phyloP scores from a whole-genome alignment of 1,140 invertebrate species.

The Polypedilum vanderplanki region DNA sequence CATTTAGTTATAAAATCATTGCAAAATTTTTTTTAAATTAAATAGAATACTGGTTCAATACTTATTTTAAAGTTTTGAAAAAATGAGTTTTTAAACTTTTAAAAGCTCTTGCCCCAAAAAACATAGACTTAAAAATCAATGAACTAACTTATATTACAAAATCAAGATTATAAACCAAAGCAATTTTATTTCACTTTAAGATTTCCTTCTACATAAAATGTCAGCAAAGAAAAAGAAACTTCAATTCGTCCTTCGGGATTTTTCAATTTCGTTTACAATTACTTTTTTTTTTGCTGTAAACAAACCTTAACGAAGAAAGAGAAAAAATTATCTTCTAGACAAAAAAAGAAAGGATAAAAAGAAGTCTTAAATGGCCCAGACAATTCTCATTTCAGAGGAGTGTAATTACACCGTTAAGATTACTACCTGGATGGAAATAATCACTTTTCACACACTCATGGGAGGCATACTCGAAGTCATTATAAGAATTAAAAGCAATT shows the following conservation, averaged over 20 bases:
- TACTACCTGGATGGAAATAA: neutral
- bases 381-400: constrained; percentile 1
- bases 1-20: no score
- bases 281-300: neutral
- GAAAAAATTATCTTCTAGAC: neutral
- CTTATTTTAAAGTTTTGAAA: no score
- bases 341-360: neutral
- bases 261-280: constrained; percentile 3
- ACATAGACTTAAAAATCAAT: no score
- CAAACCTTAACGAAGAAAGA: no score
- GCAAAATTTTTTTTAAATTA: no score
- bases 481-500: neutral
- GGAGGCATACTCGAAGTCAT: neutral
- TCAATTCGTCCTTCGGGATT: constrained; percentile 2
- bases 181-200: no score
- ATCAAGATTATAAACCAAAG: no score
- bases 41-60: no score
- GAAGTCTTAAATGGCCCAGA: neutral
- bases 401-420: constrained; percentile 26
- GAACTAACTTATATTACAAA: no score
- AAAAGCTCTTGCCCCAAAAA: no score
- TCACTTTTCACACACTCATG: neutral
- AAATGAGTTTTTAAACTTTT: no score
- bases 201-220: neutral
- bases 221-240: neutral